Evolutionary conservation across 1,140 invertebrate species (phyloP).

Genomic region (Drosophila nigromelanica): DNA sequence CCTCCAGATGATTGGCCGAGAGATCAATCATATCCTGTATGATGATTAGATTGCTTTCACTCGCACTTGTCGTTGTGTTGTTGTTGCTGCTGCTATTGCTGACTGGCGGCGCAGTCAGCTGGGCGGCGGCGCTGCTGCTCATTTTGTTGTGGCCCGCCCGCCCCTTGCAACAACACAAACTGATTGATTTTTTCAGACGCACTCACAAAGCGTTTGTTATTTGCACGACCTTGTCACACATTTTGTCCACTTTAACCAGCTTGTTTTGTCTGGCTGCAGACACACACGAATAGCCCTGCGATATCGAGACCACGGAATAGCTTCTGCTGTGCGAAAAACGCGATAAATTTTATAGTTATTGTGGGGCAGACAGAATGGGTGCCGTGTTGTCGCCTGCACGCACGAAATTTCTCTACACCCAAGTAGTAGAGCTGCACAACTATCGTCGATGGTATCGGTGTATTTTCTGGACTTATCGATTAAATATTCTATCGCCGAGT

Average conservation of each 20-base stretch:
- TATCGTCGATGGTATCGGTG: constrained; percentile 24
- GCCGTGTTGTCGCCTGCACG: constrained; percentile 64
- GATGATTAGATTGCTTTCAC: constrained; percentile 84
- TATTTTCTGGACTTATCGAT: not conserved
- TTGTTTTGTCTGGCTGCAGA: constrained; percentile 4
- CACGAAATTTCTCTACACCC: constrained; percentile 78
- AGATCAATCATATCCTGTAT: constrained; percentile 97
- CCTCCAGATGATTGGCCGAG: constrained; percentile 95
- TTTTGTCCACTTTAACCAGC: constrained; percentile 42
- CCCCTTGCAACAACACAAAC: constrained; percentile 40
- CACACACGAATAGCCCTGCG: constrained; percentile 20
- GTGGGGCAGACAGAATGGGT: constrained; percentile 42
- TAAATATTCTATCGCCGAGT: constrained; percentile 3
- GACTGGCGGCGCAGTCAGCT: constrained; percentile 51
- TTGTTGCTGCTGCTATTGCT: constrained; percentile 41
- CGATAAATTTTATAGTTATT: constrained; percentile 57
- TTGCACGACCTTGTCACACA: constrained; percentile 43
- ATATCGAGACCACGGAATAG: constrained; percentile 20
- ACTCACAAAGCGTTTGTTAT: constrained; percentile 45
- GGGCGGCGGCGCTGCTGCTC: constrained; percentile 62
- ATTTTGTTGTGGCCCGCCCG: constrained; percentile 60
- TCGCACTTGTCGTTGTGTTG: constrained; percentile 38
- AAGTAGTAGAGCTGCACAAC: constrained; percentile 53
- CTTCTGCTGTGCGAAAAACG: constrained; percentile 42
- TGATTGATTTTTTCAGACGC: constrained; percentile 76